Evolutionary conservation across 2,888 invertebrate genomes (phyloP).

Genomic region (Petrolisthes manimaculis): DNA sequence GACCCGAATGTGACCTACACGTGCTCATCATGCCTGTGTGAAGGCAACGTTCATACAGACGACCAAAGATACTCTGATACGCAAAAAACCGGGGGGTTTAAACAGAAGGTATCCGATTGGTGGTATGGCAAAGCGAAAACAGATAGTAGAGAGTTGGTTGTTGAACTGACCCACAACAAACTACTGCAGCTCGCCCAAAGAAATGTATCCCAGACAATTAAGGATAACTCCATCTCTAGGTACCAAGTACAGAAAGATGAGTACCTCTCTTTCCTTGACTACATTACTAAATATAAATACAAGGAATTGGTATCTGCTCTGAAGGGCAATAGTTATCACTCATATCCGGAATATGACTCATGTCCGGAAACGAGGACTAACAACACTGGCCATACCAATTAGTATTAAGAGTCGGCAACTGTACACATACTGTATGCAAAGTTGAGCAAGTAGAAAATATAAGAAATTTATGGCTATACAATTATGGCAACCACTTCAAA

Average conservation of each 20-base stretch:
- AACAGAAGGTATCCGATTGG: no score
- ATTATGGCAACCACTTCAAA: no score
- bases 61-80: neutral
- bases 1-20: neutral
- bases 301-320: neutral
- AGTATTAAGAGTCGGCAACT: no score
- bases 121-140: neutral
- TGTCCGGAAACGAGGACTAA: no score
- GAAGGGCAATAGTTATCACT: neutral
- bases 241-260: neutral
- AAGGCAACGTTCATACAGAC: neutral
- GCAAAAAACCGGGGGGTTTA: neutral
- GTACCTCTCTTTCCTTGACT: neutral
- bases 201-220: neutral
- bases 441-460: no score
- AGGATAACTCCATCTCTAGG: neutral
- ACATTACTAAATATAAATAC: neutral
- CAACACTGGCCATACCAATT: no score
- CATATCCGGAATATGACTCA: no score
- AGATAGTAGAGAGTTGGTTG: no score
- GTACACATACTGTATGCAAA: neutral
- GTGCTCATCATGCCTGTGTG: neutral
- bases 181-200: neutral
- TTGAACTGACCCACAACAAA: neutral
- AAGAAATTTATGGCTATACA: no score